Evolutionary conservation across 2,113 vertebrate genomes (phyloP), one percentile per base, ranked within the genome.

Genomic region (Lontra canadensis): DNA sequence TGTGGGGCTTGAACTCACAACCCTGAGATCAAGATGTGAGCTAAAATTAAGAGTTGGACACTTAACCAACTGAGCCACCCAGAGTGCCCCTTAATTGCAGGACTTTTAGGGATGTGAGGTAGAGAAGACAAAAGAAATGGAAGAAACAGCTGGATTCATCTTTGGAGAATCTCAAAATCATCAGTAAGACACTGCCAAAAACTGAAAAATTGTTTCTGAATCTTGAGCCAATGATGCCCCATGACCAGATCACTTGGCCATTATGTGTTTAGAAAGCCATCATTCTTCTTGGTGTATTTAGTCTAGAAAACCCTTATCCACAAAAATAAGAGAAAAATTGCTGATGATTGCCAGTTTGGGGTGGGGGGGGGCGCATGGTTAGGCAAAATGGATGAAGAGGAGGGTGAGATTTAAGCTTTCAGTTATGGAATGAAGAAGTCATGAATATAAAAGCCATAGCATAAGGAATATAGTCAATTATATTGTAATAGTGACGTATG

Each of bases 131-230:
- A 95, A 95, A 82, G 63, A 86, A 76, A 39, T 34, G 36, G 34
- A 82, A 78, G 42, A 78, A 81, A 94, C 34, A 74, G 17, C 17
- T 69, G 8, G 78, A 49, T 14, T 89, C 39, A 49, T 82, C n/a
- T 86, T 76, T 74, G 31, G 63, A 96, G 26, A 82, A 44, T 92
- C 94, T 94, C 39, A 88, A 80, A 91, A 79, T 95, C 21, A n/a
- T 78, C 21, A 78, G 0, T 84, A 42, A 93, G 59, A 80, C 14
- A 44, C 34, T 59, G 20, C 4, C 9, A 71, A 82, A n/a, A 87
- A 18, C n/a, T 76, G 59, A 55, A 44, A 18, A 47, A 34, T 76
- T 69, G 31, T 59, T 78, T 95, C 71, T 98, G 78, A 82, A 55
- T 90, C 71, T 88, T 76, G 36, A 94, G 34, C 47, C 63, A 74